Evolutionary conservation across 2,888 invertebrate genomes (phyloP), one percentile per base, ranked within the genome.

Genomic region (Stramonita haemastoma): DNA sequence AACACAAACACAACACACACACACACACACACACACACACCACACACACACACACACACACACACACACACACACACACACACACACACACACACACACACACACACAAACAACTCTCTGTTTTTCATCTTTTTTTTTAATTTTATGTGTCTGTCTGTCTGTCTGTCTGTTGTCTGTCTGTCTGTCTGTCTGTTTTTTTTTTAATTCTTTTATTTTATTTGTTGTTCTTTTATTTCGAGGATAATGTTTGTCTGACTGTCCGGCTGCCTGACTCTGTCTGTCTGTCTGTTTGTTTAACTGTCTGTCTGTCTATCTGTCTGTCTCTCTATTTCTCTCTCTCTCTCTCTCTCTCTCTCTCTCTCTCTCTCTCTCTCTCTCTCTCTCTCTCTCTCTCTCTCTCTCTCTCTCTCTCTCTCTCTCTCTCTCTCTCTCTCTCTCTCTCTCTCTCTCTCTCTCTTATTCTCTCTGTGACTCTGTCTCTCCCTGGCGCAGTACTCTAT

Each of bases 381-480:
- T 86, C 26, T 60, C 29, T 86, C 86, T 86, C 26, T 86, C 56
- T 66, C 2, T 86, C 26, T 46, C 15, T 60, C 19, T 46, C 36
- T 60, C 36, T 77, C 32, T 32, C 32, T 77, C 5, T 56, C 15
- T 46, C 73, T 77, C 4, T 77, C 22, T 77, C 1, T 77, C 73
- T 57, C 36, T 87, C 34, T 77, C 15, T 70, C 34, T 87, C 34
- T 86, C 86, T 60, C 1, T 86, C 86, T 86, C 60, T 86, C 29
- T 86, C 66, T 60, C 66, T 60, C 57, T 60, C 29, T 86, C 66
- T 60, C 57, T 86, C 86, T 86, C 86, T 86, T 60, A 19, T 29
- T 86, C 60, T 86, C 60, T 86, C 66, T 86, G 6, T 86, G 19
- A 60, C 86, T 86, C 86, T 86, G 4, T 46, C 46, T 46, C 46